Percentiles rank a stretch among this genome's conserved stretches.
phyloP scores from a whole-genome alignment of 1,140 invertebrate species.

The Nasonia longicornis region DNA sequence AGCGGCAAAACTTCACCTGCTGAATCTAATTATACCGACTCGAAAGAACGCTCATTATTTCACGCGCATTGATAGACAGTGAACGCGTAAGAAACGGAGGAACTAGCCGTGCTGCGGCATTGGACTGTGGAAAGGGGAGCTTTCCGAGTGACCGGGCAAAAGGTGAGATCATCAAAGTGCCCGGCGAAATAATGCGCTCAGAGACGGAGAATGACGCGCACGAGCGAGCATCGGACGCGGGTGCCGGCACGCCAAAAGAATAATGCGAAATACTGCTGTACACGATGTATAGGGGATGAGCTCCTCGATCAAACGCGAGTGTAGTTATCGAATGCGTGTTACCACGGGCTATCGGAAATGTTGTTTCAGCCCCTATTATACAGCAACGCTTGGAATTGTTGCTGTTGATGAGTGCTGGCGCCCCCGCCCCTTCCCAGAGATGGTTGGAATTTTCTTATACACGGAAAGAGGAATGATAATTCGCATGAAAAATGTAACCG shows the following conservation, averaged over 20 bases:
- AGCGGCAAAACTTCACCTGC: no score
- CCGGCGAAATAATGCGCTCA: neutral
- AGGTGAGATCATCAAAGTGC: constrained; percentile 29
- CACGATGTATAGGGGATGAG: neutral
- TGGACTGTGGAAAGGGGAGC: neutral
- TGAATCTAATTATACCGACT: no score
- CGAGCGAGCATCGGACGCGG: constrained; percentile 2
- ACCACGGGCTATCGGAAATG: neutral
- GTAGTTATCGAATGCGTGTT: neutral
- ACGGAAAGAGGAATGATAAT: no score
- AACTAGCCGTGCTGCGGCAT: neutral
- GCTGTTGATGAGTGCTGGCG: no score
- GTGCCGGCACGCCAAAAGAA: neutral
- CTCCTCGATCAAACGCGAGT: neutral
- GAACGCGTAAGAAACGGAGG: neutral
- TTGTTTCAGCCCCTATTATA: neutral
- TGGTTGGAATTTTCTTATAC: no score
- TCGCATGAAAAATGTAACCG: no score
- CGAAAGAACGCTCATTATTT: no score
- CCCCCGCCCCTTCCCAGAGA: no score
- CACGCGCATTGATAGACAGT: neutral
- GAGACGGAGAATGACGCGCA: neutral
- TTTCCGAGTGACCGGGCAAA: constrained; percentile 24
- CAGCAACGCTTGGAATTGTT: no score
- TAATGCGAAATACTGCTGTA: neutral